phyloP scores from a whole-genome alignment of 2,113 vertebrate genomes.

The Balaenoptera acutorostrata region DNA sequence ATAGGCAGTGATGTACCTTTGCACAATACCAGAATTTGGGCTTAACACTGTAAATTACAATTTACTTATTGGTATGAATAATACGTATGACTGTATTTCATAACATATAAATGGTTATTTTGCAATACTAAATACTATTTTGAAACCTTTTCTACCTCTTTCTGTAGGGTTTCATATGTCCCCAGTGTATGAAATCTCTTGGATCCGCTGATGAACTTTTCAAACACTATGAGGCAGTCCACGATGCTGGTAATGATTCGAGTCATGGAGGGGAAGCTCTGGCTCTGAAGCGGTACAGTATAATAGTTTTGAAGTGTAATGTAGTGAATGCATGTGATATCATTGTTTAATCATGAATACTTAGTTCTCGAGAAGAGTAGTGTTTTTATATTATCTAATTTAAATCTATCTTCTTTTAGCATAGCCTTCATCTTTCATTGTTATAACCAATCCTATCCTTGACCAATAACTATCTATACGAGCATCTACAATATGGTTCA shows the following conservation, averaged over 20 bases:
- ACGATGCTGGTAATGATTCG: constrained; percentile 91
- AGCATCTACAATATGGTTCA: neutral
- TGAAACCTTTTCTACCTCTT: constrained; percentile 30
- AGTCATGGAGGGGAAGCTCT: constrained; percentile 82
- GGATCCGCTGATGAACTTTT: constrained; percentile 98
- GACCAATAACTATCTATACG: neutral
- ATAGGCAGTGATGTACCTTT: neutral
- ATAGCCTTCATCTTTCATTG: neutral
- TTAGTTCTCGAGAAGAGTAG: neutral
- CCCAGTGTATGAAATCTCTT: constrained; percentile 99
- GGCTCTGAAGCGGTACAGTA: constrained; percentile 87
- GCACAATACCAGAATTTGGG: neutral
- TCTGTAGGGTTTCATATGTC: constrained; percentile 97
- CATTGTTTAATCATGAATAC: neutral
- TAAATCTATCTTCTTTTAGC: neutral
- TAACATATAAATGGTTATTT: neutral
- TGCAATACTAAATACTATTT: neutral
- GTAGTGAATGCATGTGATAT: neutral
- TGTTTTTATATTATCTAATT: constrained; percentile 8
- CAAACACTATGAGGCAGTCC: constrained; percentile 96
- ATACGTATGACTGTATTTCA: constrained; percentile 27
- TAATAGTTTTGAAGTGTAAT: constrained; percentile 31
- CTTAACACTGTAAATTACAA: neutral
- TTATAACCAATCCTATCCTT: neutral
- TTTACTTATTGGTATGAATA: neutral